Percentiles rank a stretch among this genome's conserved stretches.
Conservation (phyloP, 1,140 invertebrate genomes). For the Zaprionus capensis region DNA sequence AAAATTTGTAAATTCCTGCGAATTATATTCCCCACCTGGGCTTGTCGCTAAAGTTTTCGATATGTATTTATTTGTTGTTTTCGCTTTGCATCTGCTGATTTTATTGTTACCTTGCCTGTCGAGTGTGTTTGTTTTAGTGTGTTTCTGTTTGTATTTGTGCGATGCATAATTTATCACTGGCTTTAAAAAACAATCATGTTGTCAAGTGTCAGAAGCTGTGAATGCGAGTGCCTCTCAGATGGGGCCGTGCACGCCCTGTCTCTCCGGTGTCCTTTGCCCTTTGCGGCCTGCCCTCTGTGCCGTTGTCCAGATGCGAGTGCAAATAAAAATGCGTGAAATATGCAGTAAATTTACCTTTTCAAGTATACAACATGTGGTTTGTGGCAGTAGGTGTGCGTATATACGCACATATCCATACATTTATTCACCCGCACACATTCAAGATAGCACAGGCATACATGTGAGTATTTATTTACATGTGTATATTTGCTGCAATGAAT, state of each 20-base stretch:
- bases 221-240: constrained; percentile 41
- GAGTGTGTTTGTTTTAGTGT: constrained; percentile 34
- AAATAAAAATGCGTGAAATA: constrained; percentile 78
- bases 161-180: constrained; percentile 78
- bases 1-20: not conserved
- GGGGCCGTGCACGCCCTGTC: not conserved
- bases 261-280: not conserved
- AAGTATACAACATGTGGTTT: constrained; percentile 35
- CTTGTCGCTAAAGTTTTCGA: not conserved
- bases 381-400: constrained; percentile 17
- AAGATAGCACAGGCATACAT: not conserved
- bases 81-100: constrained; percentile 39
- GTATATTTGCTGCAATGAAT: constrained; percentile 20
- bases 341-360: constrained; percentile 66
- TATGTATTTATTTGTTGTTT: constrained; percentile 11
- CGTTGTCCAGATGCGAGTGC: constrained; percentile 49
- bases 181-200: constrained; percentile 79
- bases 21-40: not conserved
- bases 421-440: not conserved
- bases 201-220: constrained; percentile 76
- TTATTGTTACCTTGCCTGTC: constrained; percentile 30
- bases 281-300: constrained; percentile 16
- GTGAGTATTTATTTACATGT: not conserved
- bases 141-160: constrained; percentile 51
- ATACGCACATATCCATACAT: not conserved